Evolutionary conservation across 1,140 invertebrate genomes (phyloP).

Genomic region (Meteorus sp.): DNA sequence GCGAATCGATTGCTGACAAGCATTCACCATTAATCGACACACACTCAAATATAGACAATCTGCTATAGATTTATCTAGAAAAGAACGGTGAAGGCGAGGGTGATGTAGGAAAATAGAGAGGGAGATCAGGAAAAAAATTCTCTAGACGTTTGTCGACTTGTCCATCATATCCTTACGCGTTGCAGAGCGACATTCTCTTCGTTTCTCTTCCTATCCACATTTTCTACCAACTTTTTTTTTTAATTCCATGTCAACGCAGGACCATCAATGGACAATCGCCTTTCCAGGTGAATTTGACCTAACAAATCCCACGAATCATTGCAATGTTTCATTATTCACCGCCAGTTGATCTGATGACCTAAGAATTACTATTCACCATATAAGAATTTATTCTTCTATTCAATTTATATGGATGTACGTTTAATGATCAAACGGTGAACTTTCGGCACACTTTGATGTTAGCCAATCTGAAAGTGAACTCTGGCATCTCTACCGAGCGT

Average conservation of each 20-base stretch:
- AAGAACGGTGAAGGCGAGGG: not conserved
- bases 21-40: not conserved
- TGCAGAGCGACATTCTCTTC: not conserved
- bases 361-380: not conserved
- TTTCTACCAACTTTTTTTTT: too few relatives aligned
- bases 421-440: constrained; percentile 14
- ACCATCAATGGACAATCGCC: not conserved
- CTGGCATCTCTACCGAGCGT: not conserved
- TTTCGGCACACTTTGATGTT: constrained; percentile 19
- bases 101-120: not conserved
- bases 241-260: too few relatives aligned
- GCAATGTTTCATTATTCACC: too few relatives aligned
- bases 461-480: not conserved
- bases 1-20: too few relatives aligned
- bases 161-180: constrained; percentile 4
- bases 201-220: not conserved
- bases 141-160: too few relatives aligned
- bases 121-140: not conserved
- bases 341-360: not conserved
- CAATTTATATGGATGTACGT: not conserved
- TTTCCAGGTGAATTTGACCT: constrained; percentile 10
- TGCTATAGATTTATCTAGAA: too few relatives aligned
- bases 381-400: not conserved
- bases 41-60: not conserved
- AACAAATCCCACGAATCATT: constrained; percentile 3